phyloP scores from a whole-genome alignment of 1,140 invertebrate species.

The Diachasmimorpha longicaudata region DNA sequence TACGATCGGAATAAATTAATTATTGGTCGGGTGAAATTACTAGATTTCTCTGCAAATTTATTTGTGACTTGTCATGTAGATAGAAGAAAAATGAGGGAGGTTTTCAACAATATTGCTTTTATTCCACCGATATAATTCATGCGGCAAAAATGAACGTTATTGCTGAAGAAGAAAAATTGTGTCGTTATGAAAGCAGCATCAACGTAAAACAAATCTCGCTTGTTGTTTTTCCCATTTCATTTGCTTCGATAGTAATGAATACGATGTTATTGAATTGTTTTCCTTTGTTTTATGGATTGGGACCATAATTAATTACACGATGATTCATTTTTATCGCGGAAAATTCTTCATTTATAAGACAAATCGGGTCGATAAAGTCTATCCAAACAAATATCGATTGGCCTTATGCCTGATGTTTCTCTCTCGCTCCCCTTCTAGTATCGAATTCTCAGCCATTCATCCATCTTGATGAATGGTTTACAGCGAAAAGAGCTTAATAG shows the following conservation, averaged over 20 bases:
- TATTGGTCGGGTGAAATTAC: too few relatives aligned
- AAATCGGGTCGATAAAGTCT: too few relatives aligned
- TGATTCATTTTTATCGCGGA: neutral
- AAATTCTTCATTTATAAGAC: too few relatives aligned
- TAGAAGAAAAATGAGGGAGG: neutral
- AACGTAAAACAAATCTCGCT: neutral
- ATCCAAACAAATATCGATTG: too few relatives aligned
- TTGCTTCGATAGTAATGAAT: neutral
- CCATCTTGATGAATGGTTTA: too few relatives aligned
- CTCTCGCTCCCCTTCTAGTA: too few relatives aligned
- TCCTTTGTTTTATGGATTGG: neutral
- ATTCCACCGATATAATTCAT: neutral
- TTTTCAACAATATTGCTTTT: neutral
- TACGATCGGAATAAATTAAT: too few relatives aligned
- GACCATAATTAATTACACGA: neutral
- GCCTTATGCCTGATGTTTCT: too few relatives aligned
- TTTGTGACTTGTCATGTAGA: neutral
- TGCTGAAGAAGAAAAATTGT: neutral
- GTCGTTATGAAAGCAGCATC: neutral
- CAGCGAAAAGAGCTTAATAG: too few relatives aligned
- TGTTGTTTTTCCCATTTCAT: neutral
- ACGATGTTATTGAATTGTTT: neutral
- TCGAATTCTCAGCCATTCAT: too few relatives aligned
- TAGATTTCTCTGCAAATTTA: neutral
- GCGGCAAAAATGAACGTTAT: neutral